Evolutionary conservation across 2,888 invertebrate species (phyloP).

Genomic region (Chymomyza amoena): DNA sequence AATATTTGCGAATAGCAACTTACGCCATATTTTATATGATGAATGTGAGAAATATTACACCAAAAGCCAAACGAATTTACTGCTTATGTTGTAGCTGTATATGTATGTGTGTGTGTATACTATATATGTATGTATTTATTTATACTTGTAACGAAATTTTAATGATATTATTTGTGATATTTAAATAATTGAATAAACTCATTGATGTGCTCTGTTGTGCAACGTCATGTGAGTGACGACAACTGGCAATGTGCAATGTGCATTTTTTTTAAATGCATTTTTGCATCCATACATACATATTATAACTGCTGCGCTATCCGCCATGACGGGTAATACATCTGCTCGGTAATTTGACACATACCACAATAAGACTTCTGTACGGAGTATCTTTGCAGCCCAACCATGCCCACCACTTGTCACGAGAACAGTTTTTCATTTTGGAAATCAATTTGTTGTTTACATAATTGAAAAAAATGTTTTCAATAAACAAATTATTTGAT

Average conservation of each 20-base stretch:
- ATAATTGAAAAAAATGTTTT: slow-evolving; percentile 77
- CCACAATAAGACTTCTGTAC: not conserved
- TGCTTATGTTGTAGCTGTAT: slow-evolving; percentile 6
- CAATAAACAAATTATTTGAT: slow-evolving; percentile 78
- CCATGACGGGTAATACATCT: not conserved
- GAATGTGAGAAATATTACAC: slow-evolving; percentile 74
- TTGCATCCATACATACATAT: not conserved
- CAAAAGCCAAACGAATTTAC: slow-evolving; percentile 31
- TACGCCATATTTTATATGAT: slow-evolving; percentile 66
- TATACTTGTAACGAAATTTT: slow-evolving; percentile 21
- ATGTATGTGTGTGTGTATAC: slow-evolving; percentile 13
- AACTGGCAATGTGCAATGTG: not conserved
- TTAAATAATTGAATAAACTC: slow-evolving; percentile 72
- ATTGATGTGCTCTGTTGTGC: slow-evolving; percentile 28
- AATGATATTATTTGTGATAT: slow-evolving; percentile 71
- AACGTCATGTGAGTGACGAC: not conserved
- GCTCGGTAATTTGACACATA: not conserved
- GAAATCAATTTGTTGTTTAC: slow-evolving; percentile 77
- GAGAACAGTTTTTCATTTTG: slow-evolving; percentile 72
- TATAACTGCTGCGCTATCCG: not conserved
- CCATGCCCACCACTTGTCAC: not conserved
- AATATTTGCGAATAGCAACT: not conserved
- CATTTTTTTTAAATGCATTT: slow-evolving; percentile 3
- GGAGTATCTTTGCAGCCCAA: not conserved
- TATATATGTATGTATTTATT: not conserved